Percentiles rank a stretch among this genome's conserved stretches.
These are phyloP conservation scores for Atherinosoma microstoma DNA, from an alignment of 2,797 vertebrate genomes.

Conservation along the genomic window DNA sequence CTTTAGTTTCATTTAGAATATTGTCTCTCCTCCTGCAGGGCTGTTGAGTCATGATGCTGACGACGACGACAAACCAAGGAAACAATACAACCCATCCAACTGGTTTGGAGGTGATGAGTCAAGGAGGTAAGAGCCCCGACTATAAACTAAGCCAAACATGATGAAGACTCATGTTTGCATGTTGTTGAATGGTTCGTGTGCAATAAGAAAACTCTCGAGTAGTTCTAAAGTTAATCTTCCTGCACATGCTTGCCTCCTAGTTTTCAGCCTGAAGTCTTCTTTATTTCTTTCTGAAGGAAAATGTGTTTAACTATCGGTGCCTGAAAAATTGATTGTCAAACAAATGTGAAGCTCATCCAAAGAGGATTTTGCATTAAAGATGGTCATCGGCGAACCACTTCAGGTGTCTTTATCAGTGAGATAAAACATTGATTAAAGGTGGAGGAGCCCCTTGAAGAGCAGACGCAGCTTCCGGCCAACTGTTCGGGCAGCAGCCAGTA, in stretches of 20 bases:
- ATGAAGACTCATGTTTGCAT: background rate
- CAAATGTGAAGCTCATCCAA: background rate
- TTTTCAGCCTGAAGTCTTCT: background rate
- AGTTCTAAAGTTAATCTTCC: background rate
- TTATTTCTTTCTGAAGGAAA: background rate
- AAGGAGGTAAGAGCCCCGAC: slow-evolving; percentile 65
- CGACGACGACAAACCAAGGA: slow-evolving; percentile 16
- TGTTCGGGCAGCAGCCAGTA: background rate
- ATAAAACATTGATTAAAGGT: background rate
- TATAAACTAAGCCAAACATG: background rate
- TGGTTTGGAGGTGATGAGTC: slow-evolving; percentile 71
- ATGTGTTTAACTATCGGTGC: too few relatives aligned
- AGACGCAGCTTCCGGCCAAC: background rate
- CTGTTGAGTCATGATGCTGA: slow-evolving; percentile 80
- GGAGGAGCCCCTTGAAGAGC: background rate
- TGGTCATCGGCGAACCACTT: background rate
- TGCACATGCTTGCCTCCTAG: background rate
- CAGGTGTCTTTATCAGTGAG: background rate
- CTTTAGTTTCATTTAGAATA: slow-evolving; percentile 2
- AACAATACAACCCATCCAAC: slow-evolving; percentile 60
- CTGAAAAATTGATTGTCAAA: background rate
- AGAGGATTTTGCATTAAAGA: background rate
- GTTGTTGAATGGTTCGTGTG: background rate
- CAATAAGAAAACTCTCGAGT: background rate
- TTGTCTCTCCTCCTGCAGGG: slow-evolving; percentile 62